phyloP scores from a whole-genome alignment of 1,140 invertebrate genomes.

The Trichonephila inaurata region DNA sequence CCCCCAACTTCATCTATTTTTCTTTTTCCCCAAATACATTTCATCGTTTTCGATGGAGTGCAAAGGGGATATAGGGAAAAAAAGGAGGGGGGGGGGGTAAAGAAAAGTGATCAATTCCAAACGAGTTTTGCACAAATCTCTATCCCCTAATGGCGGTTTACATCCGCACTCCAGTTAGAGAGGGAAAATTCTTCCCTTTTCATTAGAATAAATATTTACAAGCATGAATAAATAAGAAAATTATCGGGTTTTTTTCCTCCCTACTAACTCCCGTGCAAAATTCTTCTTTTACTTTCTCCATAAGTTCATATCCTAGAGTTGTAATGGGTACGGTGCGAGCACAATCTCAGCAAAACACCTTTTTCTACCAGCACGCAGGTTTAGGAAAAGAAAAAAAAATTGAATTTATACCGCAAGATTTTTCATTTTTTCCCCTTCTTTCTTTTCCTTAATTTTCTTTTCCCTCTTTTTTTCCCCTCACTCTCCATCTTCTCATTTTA shows the following conservation, averaged over 20 bases:
- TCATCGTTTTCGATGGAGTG: not conserved
- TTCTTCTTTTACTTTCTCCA: not conserved
- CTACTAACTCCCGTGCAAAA: not conserved
- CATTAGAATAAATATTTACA: constrained; percentile 61
- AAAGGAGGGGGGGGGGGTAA: not conserved
- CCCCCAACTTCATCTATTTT: not conserved
- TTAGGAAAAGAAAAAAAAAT: not conserved
- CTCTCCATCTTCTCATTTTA: constrained; percentile 1
- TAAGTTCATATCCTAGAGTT: constrained; percentile 1
- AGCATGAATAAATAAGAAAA: constrained; percentile 55
- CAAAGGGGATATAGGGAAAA: too few species aligned
- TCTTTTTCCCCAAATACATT: not conserved
- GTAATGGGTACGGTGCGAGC: not conserved
- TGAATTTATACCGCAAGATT: constrained; percentile 42
- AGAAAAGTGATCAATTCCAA: not conserved
- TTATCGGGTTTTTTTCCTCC: constrained; percentile 22
- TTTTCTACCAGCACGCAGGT: constrained; percentile 34
- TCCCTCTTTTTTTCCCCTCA: not conserved
- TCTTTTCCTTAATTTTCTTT: constrained; percentile 33
- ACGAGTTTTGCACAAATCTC: constrained; percentile 3
- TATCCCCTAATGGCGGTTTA: constrained; percentile 16
- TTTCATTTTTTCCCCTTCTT: not conserved
- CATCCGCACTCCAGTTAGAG: not conserved
- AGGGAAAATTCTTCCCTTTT: constrained; percentile 10
- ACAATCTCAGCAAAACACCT: constrained; percentile 48